phyloP scores from a whole-genome alignment of 1,140 invertebrate species.

The Drosophila triauraria region DNA sequence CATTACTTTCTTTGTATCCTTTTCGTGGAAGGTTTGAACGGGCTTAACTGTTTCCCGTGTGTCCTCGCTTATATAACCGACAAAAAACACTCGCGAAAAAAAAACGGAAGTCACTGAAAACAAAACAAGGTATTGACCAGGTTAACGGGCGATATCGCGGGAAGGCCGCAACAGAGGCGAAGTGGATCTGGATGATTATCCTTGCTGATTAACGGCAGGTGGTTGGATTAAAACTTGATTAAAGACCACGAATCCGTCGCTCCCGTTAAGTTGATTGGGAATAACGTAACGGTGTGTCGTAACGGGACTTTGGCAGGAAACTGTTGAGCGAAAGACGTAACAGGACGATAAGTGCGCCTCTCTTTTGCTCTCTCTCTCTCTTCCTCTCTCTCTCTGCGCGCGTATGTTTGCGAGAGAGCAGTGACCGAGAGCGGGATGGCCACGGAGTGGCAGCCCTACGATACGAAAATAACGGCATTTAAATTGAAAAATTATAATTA shows the following conservation, averaged over 20 bases:
- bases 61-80: conserved; percentile 39
- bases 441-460: neutral
- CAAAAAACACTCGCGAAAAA: conserved; percentile 36
- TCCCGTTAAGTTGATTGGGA: conserved; percentile 26
- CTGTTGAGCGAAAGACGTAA: conserved; percentile 62
- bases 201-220: conserved; percentile 38
- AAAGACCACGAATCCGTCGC: conserved; percentile 18
- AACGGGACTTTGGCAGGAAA: conserved; percentile 69
- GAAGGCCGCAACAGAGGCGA: neutral
- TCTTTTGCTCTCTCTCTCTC: neutral
- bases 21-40: neutral
- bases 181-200: conserved; percentile 7
- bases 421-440: too few species aligned
- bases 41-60: neutral
- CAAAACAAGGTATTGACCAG: conserved; percentile 2
- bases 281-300: conserved; percentile 62
- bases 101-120: conserved; percentile 19
- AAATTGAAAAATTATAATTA: neutral
- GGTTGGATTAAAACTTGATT: conserved; percentile 40
- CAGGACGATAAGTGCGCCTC: conserved; percentile 26
- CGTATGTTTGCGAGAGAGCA: neutral
- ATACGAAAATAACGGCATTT: neutral
- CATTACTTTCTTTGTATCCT: conserved; percentile 25
- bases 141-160: neutral
- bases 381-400: neutral